phyloP scores from a whole-genome alignment of 2,113 vertebrate genomes.

The Hydrochoerus hydrochaeris region DNA sequence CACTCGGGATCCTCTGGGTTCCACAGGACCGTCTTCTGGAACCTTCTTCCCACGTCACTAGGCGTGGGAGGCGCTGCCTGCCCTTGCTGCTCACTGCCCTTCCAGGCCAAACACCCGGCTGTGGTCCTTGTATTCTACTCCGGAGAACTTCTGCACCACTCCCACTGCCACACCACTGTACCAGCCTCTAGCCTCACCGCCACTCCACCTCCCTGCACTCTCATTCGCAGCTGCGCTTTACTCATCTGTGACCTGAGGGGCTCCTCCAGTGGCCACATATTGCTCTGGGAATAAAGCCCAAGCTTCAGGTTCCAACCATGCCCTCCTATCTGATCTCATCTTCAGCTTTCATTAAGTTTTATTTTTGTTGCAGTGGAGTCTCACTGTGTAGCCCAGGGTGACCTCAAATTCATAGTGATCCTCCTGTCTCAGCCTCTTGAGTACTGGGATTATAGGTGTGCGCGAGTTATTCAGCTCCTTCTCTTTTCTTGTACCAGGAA shows the following conservation, averaged over 20 bases:
- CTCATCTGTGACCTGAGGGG: no score
- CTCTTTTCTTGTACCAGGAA: no score
- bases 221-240: background rate
- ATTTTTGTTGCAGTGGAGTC: background rate
- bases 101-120: background rate
- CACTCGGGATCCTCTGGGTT: background rate
- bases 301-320: background rate
- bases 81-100: background rate
- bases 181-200: fast-evolving
- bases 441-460: background rate
- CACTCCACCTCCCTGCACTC: background rate
- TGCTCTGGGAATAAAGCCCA: background rate
- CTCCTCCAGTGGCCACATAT: background rate
- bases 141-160: fast-evolving
- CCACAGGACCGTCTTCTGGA: background rate
- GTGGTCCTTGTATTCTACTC: background rate
- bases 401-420: no score
- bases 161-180: fast-evolving
- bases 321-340: background rate
- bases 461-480: background rate
- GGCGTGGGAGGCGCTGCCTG: background rate
- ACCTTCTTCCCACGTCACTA: background rate
- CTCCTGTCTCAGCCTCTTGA: background rate
- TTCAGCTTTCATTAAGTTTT: background rate
- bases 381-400: background rate